Evolutionary conservation across 2,797 vertebrate species (phyloP).

Genomic region (Phoebastria nigripes): DNA sequence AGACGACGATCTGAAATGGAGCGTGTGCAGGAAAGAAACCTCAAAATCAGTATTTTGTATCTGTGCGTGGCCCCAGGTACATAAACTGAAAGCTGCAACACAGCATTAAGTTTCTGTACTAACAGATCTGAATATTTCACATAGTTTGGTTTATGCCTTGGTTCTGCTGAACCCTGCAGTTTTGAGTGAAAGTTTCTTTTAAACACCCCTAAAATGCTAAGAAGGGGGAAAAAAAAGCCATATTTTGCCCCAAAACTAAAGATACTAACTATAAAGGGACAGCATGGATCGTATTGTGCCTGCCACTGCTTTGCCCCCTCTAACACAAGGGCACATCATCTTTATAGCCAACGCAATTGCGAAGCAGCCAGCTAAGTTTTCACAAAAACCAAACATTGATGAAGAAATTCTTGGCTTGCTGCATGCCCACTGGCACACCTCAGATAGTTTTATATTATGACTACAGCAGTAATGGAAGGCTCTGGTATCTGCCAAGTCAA

Average conservation of each 20-base stretch:
- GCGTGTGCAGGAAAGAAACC: background rate
- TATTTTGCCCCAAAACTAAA: background rate
- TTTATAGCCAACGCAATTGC: background rate
- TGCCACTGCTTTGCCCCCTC: background rate
- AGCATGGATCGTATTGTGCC: background rate
- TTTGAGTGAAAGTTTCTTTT: background rate
- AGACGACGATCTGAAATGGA: background rate
- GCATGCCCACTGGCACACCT: conserved; percentile 7
- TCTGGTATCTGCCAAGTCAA: conserved; percentile 51
- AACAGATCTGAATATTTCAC: conserved; percentile 4
- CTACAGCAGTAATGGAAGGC: conserved; percentile 35
- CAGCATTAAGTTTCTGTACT: background rate
- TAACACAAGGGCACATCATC: background rate
- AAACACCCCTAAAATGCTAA: background rate
- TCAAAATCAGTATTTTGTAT: background rate
- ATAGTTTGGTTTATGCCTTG: background rate
- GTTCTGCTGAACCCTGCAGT: background rate
- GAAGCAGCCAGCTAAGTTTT: background rate
- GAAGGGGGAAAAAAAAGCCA: background rate
- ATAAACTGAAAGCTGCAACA: background rate
- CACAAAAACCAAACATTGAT: conserved; percentile 34
- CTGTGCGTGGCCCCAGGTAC: background rate
- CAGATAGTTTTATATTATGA: conserved; percentile 40
- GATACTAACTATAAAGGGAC: background rate
- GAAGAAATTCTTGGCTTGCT: conserved; percentile 40